Conservation (phyloP, 2,888 invertebrate genomes). For the Lasioglossum pauxillum region DNA sequence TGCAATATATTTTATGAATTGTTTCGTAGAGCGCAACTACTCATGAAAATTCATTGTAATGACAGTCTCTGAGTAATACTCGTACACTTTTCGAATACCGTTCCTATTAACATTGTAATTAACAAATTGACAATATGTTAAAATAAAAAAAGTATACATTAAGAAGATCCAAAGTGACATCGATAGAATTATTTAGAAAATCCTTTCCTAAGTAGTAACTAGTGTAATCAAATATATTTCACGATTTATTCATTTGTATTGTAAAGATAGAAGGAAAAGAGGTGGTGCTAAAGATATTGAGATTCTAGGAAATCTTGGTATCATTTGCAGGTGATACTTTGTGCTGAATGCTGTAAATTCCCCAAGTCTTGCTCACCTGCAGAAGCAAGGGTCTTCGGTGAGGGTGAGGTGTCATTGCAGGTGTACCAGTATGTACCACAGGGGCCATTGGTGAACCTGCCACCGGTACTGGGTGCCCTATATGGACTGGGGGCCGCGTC, state of each 20-base stretch:
- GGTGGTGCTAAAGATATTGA: slow-evolving; percentile 41
- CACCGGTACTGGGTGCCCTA: slow-evolving; percentile 82
- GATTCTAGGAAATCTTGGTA: slow-evolving; percentile 30
- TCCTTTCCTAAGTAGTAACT: not conserved
- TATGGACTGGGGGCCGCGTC: slow-evolving; percentile 83
- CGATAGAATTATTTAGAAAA: not conserved
- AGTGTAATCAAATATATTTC: slow-evolving; percentile 9
- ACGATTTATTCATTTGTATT: slow-evolving; percentile 10
- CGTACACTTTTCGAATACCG: slow-evolving; percentile 16
- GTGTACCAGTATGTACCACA: slow-evolving; percentile 82
- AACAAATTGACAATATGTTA: not conserved
- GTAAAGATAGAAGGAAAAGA: slow-evolving; percentile 16
- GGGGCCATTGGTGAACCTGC: slow-evolving; percentile 82
- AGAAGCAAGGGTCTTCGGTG: slow-evolving; percentile 92
- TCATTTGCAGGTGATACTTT: slow-evolving; percentile 59
- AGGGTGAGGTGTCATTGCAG: slow-evolving; percentile 86
- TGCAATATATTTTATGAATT: slow-evolving; percentile 43
- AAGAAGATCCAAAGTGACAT: not conserved
- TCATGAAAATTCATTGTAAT: slow-evolving; percentile 19
- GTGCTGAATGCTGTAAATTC: slow-evolving; percentile 74
- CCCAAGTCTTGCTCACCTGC: slow-evolving; percentile 90
- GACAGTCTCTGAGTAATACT: not conserved
- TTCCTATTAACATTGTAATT: not conserved
- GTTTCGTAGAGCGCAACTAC: slow-evolving; percentile 3
- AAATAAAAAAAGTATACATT: not conserved